A percentile compares a stretch with the other conserved stretches of the same genome.
Evolutionary conservation across 1,140 invertebrate species (phyloP).

Genomic region (Pseudoatta argentina): DNA sequence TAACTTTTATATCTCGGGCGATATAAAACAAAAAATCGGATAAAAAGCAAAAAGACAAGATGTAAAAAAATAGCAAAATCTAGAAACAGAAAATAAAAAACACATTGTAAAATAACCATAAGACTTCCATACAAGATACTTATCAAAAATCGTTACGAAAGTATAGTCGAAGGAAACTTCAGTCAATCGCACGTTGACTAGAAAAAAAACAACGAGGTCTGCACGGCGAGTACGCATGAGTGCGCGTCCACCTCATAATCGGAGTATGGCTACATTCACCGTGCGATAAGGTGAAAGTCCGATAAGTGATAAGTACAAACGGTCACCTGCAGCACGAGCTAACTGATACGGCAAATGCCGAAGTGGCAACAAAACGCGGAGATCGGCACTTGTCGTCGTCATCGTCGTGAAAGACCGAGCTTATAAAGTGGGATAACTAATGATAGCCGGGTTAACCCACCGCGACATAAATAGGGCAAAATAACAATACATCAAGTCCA

Average conservation of each 20-base stretch:
- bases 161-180: background rate
- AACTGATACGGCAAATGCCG: background rate
- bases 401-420: constrained; percentile 5
- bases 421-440: constrained; percentile 48
- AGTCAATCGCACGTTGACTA: background rate
- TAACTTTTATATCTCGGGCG: no score
- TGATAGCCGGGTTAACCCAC: constrained; percentile 19
- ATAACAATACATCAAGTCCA: constrained; percentile 52
- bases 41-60: no score
- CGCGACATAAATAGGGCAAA: constrained; percentile 51
- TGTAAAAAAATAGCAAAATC: no score
- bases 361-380: background rate
- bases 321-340: constrained; percentile 49
- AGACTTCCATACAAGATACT: background rate
- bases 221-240: constrained; percentile 26
- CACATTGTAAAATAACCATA: no score
- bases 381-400: constrained; percentile 40
- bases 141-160: background rate
- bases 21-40: no score
- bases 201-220: constrained; percentile 21
- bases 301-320: constrained; percentile 43
- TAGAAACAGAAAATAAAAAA: no score
- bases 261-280: constrained; percentile 38
- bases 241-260: constrained; percentile 9
- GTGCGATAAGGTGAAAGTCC: constrained; percentile 71